Conservation (phyloP, 2,113 vertebrate genomes). For the Xiphorhynchus elegans region DNA sequence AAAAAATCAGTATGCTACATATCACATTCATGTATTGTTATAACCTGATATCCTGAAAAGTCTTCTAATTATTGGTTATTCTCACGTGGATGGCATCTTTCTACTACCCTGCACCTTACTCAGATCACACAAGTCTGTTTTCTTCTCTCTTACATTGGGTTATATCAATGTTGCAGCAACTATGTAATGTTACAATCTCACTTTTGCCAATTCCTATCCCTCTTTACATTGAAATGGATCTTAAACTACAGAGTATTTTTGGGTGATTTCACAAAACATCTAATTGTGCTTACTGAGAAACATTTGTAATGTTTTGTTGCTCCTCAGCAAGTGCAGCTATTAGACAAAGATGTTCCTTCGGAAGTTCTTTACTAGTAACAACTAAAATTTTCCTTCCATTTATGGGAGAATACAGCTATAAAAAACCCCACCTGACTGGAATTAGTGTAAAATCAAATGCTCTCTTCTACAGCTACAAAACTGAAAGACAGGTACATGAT, state of each 20-base stretch:
- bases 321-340: neutral
- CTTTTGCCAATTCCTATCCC: neutral
- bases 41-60: neutral
- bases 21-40: neutral
- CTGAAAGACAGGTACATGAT: neutral
- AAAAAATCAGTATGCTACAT: neutral
- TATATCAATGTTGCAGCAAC: neutral
- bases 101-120: neutral
- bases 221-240: neutral
- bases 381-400: neutral
- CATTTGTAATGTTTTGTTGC: neutral
- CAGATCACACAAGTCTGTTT: rapidly evolving
- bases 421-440: no score
- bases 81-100: neutral
- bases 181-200: neutral
- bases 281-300: neutral
- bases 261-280: neutral
- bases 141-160: neutral
- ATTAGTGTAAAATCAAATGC: neutral
- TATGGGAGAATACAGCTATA: neutral
- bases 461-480: neutral
- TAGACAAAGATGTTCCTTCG: neutral
- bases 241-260: neutral
- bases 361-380: neutral
- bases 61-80: neutral